Percentiles rank a stretch among this genome's conserved stretches.
These are phyloP conservation scores for Coptodon rendalli DNA, from an alignment of 2,113 vertebrate genomes.

Conservation along the genomic window DNA sequence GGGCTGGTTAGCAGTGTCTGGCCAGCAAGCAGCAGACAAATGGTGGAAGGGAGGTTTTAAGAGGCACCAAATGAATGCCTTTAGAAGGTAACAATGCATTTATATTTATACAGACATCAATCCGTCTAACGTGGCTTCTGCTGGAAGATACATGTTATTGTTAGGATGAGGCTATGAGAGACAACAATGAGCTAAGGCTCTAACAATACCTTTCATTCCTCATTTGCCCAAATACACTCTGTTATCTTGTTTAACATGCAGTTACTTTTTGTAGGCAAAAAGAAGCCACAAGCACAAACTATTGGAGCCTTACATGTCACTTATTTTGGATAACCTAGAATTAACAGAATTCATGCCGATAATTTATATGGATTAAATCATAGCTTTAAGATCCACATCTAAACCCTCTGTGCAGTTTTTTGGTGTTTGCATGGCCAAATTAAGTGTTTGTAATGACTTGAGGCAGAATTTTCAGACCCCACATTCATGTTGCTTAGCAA, in stretches of 20 bases:
- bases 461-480: slow-evolving; percentile 47
- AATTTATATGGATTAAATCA: background rate
- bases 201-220: background rate
- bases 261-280: background rate
- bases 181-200: slow-evolving; percentile 25
- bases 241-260: slow-evolving; percentile 1
- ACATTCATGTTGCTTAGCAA: slow-evolving; percentile 52
- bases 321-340: background rate
- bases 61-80: slow-evolving; percentile 29
- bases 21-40: slow-evolving; percentile 5
- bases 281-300: background rate
- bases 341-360: background rate
- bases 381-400: background rate
- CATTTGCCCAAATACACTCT: background rate
- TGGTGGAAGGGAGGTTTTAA: slow-evolving; percentile 30
- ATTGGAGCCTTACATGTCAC: background rate
- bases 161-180: background rate
- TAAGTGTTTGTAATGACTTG: slow-evolving; percentile 46
- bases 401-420: background rate
- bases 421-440: slow-evolving; percentile 1
- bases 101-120: slow-evolving; percentile 34
- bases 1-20: slow-evolving; percentile 8
- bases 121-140: background rate
- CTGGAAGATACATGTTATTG: background rate
- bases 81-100: slow-evolving; percentile 28